Base-by-base conservation (phyloP, 2,888 invertebrate species). In the Eustalomyia histrio region DNA sequence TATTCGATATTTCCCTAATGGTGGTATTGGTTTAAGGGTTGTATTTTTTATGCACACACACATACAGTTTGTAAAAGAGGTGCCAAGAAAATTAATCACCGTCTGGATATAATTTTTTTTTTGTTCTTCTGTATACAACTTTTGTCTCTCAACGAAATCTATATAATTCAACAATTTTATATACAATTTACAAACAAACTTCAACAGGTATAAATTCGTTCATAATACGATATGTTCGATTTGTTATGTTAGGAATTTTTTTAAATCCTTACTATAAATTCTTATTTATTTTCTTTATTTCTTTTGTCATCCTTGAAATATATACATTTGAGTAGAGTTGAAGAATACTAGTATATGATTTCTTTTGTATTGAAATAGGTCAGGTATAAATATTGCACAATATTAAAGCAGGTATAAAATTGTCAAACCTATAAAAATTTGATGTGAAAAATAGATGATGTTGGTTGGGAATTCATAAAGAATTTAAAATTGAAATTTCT, bases 71-170 rank as follows among this genome's bases (percentile, higher is more conserved):
- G 39, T n/a, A 57, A n/a, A 55, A 29, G 55, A 57, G 55, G 55
- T 57, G 55, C 55, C 55, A 57, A 29, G 29, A 57, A 57, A 57
- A 57, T 29, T 57, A 47, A n/a, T 57, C 55, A 24, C 55, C 16
- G 24, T 57, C n/a, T 47, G 43, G n/a, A 14, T 4, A 47, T n/a
- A n/a, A n/a, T 14, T n/a, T 47, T 17, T 60, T 21, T 12, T 58
- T 60, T 60, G 7, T 60, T 5, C 5, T 60, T 60, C 14, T 60
- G 9, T 60, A 33, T 60, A 8, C n/a, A 29, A 21, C 16, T 29
- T 35, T 35, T 60, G 12, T 35, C 14, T 47, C 50, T 64, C n/a
- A 64, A 21, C 21, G 5, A 12, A 24, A 24, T 12, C 50, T 29
- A 29, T 6, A 7, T 60, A 10, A 60, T 16, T n/a, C n/a, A 33